Evolutionary conservation across 2,888 invertebrate species (phyloP), one percentile per base, ranked within the genome.

Genomic region (Ramazzottius varieornatus): DNA sequence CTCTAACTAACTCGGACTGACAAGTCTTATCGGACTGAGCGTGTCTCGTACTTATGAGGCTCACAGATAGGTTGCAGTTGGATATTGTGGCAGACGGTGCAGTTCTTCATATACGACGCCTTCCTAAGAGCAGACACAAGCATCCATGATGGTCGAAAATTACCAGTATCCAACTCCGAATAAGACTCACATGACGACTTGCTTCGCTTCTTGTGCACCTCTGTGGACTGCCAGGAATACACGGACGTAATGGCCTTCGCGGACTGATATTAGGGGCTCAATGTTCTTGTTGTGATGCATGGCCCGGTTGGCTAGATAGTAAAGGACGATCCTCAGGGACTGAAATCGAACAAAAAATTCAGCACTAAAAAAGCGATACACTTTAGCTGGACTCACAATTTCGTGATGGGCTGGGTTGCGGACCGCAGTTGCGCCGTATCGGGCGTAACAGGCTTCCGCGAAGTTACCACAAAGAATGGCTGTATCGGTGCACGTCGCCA

Each of bases 401-500:
- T 99, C 98, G 79, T 99, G 96, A 71, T 92, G 93, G 65, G 84
- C 83, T 73, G 86, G 88, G 20, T 84, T 83, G 72, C 85, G 84
- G 63, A 94, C 75, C 1, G 94, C 86, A 66, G 92, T 79, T 0
- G 92, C 83, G 0, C 94, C 94, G 74, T 99, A 99, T 79, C 93
- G 94, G 8, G 83, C 82, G 71, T 84, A 82, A 74, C 94, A 94
- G 0, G 93, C 88, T 77, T 98, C 96, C 0, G 91, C 87, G 0
- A 86, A 82, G 78, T 93, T 94, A 0, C 98, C 98, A 66, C 93
- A 93, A 63, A 98, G 76, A 0, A 94, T 86, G 0, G 79, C 80
- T 86, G 89, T 72, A 75, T 99, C 98, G 0, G 98, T 99, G 33
- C 93, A 94, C 0, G 98, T 99, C 0, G 98, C 84, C 70, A 94